Percentiles rank a stretch among this genome's conserved stretches.
Conservation (phyloP, 2,888 invertebrate genomes). For the Xestoiulus laeticollis region DNA sequence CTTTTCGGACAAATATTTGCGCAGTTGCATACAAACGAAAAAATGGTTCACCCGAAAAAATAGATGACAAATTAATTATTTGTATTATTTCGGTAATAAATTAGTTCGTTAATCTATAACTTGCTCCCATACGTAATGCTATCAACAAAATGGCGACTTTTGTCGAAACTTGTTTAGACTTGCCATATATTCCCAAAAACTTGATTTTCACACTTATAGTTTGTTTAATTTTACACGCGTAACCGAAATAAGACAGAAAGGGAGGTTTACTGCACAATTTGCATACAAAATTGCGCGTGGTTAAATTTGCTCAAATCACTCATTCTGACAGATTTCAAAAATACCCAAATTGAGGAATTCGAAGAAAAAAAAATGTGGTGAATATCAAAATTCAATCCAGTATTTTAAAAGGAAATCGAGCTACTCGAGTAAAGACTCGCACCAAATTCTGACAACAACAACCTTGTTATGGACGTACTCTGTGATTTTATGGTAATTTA, state of each 20-base stretch:
- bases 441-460: background rate
- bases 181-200: no score
- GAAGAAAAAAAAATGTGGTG: background rate
- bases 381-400: background rate
- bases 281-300: background rate
- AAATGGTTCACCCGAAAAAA: no score
- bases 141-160: background rate
- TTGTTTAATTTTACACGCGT: no score
- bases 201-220: no score
- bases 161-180: background rate
- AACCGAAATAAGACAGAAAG: no score
- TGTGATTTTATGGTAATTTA: background rate
- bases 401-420: background rate
- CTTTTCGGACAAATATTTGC: background rate
- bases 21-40: no score
- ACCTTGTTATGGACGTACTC: background rate
- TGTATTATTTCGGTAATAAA: background rate
- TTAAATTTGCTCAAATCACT: background rate
- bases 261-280: background rate
- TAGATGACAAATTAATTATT: background rate
- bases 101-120: background rate
- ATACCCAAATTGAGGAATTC: background rate
- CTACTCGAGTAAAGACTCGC: background rate
- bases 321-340: background rate
- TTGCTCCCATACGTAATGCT: no score